These are phyloP conservation scores for Tursiops truncatus DNA, from an alignment of 2,113 vertebrate genomes.

Conservation along the genomic window DNA sequence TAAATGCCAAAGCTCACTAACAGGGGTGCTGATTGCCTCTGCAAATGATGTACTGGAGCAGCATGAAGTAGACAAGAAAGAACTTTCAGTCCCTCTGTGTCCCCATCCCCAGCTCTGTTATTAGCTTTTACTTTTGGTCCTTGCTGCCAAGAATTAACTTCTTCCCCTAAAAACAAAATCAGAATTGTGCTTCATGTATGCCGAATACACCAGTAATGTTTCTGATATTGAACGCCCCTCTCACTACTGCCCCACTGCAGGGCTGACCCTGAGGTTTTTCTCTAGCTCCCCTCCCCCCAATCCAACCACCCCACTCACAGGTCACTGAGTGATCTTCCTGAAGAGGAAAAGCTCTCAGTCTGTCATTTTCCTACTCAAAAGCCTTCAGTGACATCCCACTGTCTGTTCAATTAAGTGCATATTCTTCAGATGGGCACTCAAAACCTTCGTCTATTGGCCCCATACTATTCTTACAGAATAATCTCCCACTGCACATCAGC, in stretches of 20 bases:
- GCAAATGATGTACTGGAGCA: slow-evolving; percentile 72
- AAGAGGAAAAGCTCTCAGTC: background rate
- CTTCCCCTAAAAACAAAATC: background rate
- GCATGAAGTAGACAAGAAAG: slow-evolving; percentile 53
- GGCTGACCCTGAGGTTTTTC: background rate
- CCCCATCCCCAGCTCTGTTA: background rate
- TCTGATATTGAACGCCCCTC: background rate
- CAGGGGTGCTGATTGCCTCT: slow-evolving; percentile 81
- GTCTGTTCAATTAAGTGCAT: background rate
- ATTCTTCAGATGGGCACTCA: background rate
- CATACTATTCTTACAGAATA: background rate
- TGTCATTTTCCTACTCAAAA: background rate
- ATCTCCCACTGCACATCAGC: background rate
- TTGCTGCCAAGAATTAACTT: background rate
- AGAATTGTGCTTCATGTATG: background rate
- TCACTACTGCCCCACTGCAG: too few relatives aligned
- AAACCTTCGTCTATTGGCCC: background rate
- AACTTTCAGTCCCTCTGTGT: background rate
- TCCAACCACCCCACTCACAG: background rate
- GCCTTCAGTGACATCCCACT: background rate
- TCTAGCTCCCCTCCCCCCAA: background rate
- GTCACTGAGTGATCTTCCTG: background rate
- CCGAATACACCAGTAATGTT: background rate
- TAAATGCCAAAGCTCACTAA: slow-evolving; percentile 78
- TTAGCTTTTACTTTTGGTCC: slow-evolving; percentile 14